phyloP scores from a whole-genome alignment of 2,113 vertebrate genomes.

The Dasypus novemcinctus region DNA sequence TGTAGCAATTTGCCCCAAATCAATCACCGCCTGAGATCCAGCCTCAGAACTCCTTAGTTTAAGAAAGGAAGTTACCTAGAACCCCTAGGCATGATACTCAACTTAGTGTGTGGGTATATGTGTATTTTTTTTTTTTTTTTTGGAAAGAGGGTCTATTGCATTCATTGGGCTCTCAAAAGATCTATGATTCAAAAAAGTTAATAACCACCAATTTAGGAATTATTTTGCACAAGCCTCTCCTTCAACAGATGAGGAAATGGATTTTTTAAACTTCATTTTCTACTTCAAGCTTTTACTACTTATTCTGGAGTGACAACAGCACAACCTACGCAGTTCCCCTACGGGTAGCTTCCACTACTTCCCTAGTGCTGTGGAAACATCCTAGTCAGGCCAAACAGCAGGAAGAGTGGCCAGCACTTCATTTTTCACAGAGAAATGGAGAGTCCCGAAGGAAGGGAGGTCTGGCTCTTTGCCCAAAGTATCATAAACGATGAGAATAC shows the following conservation, averaged over 20 bases:
- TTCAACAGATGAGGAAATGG: constrained; percentile 25
- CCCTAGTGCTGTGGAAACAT: background rate
- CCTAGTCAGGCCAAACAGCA: background rate
- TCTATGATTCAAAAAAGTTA: constrained; percentile 2
- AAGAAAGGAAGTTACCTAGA: background rate
- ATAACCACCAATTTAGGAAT: background rate
- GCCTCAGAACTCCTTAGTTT: background rate
- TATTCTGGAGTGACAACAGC: constrained; percentile 23
- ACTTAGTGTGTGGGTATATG: background rate
- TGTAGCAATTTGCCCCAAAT: background rate
- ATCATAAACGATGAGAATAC: background rate
- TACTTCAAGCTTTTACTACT: background rate
- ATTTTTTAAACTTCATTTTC: background rate
- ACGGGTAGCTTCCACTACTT: background rate
- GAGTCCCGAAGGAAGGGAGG: background rate
- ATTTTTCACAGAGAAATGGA: constrained; percentile 42
- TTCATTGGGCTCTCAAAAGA: background rate
- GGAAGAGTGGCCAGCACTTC: background rate
- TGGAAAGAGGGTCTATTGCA: background rate
- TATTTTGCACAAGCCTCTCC: background rate
- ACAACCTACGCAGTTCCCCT: background rate
- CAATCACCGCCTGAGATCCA: constrained; percentile 1
- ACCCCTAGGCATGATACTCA: constrained; percentile 21
- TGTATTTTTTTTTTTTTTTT: background rate
- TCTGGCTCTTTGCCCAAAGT: constrained; percentile 40